Base-by-base conservation (phyloP, 2,888 invertebrate species). In the Spialia ferax region DNA sequence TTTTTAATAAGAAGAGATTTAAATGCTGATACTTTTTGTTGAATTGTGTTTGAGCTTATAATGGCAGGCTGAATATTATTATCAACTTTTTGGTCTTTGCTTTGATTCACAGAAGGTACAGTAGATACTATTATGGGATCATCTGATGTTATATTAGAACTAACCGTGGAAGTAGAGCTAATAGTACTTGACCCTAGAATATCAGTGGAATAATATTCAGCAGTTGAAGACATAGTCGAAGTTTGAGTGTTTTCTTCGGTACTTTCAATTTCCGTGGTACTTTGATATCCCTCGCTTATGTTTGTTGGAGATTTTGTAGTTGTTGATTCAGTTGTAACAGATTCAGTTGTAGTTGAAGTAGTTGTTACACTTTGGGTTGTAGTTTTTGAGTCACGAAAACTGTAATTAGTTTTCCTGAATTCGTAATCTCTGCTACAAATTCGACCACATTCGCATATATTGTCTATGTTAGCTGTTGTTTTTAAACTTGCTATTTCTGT, bases 371-470 rank as follows among this genome's bases (percentile, higher is more conserved):
- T 67, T 65, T 52, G 38, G 4, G 29, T 23, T 0, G 61, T 64
- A 13, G 32, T 62, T 7, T 61, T 62, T 13, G 23, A 2, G 15
- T 59, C 38, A 2, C 1, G 50, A 45, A 29, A 42, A 52, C 52
- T 59, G 29, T 59, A 45, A 45, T 68, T 63, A 11, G 71, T 72
- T 71, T 84, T 91, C 61, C 86, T 85, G 67, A 92, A 90, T 74
- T 91, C 90, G 68, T 90, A 90, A 73, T 91, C 89, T 70, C 89
- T 83, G 63, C 91, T 90, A 69, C 94, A 94, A 73, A 91, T 90
- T 1, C 94, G 84, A 10, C 94, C 94, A 74, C 94, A 95, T 74
- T 94, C 94, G 69, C 94, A 95, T 65, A 94, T 91, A 48, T 94
- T 91, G 74, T 94, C 93, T 69, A 94, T 93, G 70, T 86, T 94